Evolutionary conservation across 2,888 invertebrate species (phyloP), one percentile per base, ranked within the genome.

Genomic region (Drosophila pseudotalamancana): DNA sequence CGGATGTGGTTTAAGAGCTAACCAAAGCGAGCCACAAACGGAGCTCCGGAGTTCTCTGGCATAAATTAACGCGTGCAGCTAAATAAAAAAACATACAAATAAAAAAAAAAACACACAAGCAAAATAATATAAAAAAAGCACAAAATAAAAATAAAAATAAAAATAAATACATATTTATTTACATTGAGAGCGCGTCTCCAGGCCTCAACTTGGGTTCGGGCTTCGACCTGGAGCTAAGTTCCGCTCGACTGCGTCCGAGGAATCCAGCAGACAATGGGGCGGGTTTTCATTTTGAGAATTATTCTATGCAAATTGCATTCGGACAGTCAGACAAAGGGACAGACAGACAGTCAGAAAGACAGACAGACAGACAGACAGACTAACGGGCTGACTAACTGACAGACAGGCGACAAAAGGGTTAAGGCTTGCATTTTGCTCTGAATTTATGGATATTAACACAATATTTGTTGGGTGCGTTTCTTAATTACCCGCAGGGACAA

Each of bases 31-130:
- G 64, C 31, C 67, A 39, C 63, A 55, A 60, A 69, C 59, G 49
- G n/a, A n/a, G n/a, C 35, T 51, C 49, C 42, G 43, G 19, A 32
- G 31, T 56, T 42, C 48, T 71, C 64, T 59, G 73, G 82, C 73
- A 83, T 83, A 83, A 77, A 83, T 83, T 83, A 87, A 87, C 87
- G 82, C 87, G 84, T 87, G 84, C 84, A 87, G 67, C 82, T 75
- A 80, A 82, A 80, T 62, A 71, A 84, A 71, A 75, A 72, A 80
- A 67, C 72, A 65, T 75, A 72, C 77, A 65, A 83, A 86, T 77
- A 80, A 50, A 72, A 71, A 50, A 37, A 45, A 49, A 32, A 34
- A 42, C n/a, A n/a, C n/a, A n/a, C n/a, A n/a, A n/a, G n/a, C n/a
- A n/a, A n/a, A n/a, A n/a, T n/a, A n/a, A n/a, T n/a, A 42, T 29